phyloP scores from a whole-genome alignment of 2,888 invertebrate genomes.

The Drosophila picticornis region DNA sequence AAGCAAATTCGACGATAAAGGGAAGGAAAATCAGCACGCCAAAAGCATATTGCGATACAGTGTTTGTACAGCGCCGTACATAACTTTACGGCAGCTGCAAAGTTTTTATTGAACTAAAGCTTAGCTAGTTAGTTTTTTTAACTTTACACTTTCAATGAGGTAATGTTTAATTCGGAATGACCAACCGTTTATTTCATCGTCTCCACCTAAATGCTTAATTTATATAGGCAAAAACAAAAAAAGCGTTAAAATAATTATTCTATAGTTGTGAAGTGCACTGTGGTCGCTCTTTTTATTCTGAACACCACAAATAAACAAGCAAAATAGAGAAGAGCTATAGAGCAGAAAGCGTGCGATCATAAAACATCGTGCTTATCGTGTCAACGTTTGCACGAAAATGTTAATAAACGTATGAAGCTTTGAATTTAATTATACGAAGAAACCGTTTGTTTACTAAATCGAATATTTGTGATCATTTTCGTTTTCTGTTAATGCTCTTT shows the following conservation, averaged over 20 bases:
- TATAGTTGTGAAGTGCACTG: background rate
- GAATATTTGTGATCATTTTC: background rate
- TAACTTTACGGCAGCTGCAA: background rate
- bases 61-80: slow-evolving; percentile 1
- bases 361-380: slow-evolving; percentile 22
- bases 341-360: background rate
- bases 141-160: background rate
- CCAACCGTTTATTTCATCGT: background rate
- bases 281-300: background rate
- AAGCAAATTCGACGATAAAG: slow-evolving; percentile 13
- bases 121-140: background rate
- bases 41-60: background rate
- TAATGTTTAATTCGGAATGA: background rate
- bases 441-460: background rate
- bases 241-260: background rate
- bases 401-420: background rate
- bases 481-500: background rate
- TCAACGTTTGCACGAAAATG: slow-evolving; percentile 3
- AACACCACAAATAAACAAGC: background rate
- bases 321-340: background rate
- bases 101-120: background rate
- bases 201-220: too few species aligned
- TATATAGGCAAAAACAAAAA: too few species aligned
- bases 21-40: background rate
- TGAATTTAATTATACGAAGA: slow-evolving; percentile 10